These are phyloP conservation scores for Diachrysia chrysitis DNA, from an alignment of 2,888 invertebrate genomes.

Conservation along the genomic window DNA sequence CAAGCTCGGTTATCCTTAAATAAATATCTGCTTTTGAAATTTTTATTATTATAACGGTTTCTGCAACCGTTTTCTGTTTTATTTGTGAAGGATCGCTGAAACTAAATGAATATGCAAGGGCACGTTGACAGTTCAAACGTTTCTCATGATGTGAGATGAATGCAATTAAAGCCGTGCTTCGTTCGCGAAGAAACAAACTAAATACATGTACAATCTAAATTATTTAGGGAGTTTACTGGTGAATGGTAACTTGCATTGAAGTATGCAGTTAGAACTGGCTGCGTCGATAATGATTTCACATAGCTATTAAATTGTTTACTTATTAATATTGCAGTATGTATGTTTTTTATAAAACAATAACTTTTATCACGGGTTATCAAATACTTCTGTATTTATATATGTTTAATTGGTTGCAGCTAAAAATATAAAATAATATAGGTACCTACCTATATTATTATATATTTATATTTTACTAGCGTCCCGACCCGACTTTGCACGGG, in stretches of 20 bases:
- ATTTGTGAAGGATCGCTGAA: conserved; percentile 1
- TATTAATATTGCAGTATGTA: not conserved
- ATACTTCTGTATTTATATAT: not conserved
- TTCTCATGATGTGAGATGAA: conserved; percentile 4
- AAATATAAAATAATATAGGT: too few species aligned
- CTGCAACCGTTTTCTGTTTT: not conserved
- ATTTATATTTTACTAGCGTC: too few species aligned
- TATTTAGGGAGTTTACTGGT: not conserved
- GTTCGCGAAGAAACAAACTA: not conserved
- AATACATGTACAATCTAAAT: not conserved
- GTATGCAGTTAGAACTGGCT: not conserved
- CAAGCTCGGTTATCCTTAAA: too few species aligned
- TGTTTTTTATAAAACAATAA: not conserved
- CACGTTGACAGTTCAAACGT: conserved; percentile 4
- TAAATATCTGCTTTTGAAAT: too few species aligned
- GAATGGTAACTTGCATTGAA: not conserved
- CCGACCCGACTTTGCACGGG: too few species aligned
- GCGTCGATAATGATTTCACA: not conserved
- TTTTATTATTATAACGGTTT: too few species aligned
- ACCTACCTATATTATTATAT: too few species aligned
- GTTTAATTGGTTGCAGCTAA: not conserved
- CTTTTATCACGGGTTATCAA: not conserved
- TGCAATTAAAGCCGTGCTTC: not conserved
- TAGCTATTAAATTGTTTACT: not conserved
- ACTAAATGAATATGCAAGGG: conserved; percentile 4